A percentile compares a stretch with the other conserved stretches of the same genome.
These are phyloP conservation scores for Empis stercorea DNA, from an alignment of 2,888 invertebrate genomes.

Conservation along the genomic window DNA sequence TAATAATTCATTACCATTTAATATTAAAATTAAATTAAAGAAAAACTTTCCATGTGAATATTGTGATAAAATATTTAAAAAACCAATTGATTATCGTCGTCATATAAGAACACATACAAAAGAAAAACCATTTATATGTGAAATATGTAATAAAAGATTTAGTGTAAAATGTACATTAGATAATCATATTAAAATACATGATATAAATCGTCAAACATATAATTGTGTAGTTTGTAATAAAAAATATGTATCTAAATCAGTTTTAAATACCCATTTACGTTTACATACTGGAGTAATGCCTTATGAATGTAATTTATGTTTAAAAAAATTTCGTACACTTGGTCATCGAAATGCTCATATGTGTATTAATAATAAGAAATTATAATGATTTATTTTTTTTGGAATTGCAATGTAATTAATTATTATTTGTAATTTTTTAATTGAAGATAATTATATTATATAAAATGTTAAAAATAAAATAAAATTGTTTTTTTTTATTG, in stretches of 20 bases:
- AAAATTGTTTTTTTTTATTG: no score
- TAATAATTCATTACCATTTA: not conserved
- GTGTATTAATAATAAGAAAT: no score
- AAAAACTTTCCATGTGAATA: conserved; percentile 17
- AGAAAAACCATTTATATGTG: conserved; percentile 17
- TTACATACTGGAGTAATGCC: conserved; percentile 26
- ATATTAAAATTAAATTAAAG: conserved; percentile 9
- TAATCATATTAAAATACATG: conserved; percentile 17
- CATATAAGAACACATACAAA: conserved; percentile 21
- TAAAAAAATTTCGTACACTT: conserved; percentile 23
- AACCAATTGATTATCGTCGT: conserved; percentile 20
- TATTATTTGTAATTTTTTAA: no score
- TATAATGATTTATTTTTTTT: no score
- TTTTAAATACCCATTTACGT: conserved; percentile 22
- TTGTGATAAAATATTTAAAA: conserved; percentile 19
- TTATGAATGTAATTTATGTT: conserved; percentile 21
- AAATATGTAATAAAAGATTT: conserved; percentile 15
- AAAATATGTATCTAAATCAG: conserved; percentile 19
- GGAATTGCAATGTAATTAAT: no score
- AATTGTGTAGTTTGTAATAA: conserved; percentile 22
- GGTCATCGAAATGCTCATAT: conserved; percentile 24
- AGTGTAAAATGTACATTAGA: conserved; percentile 16
- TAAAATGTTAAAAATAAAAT: no score
- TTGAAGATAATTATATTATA: no score
- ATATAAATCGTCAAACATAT: conserved; percentile 11